Evolutionary conservation across 1,140 invertebrate species (phyloP), one percentile per base, ranked within the genome.

Genomic region (Gryon sp.): DNA sequence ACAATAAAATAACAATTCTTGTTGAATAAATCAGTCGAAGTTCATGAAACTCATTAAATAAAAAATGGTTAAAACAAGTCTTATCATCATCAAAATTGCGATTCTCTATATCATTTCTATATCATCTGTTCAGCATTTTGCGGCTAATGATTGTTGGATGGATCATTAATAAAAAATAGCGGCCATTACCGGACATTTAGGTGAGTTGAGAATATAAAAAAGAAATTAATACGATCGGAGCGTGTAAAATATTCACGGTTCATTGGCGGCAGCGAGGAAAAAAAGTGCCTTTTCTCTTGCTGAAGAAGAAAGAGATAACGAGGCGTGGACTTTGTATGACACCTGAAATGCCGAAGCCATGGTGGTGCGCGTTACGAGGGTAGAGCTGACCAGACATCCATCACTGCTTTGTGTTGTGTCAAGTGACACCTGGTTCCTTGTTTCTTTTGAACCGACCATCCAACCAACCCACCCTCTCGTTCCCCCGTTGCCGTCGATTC

Each of bases 341-440:
- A 81, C 79, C 76, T 81, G 79, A 79, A 72, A 62, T 81, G 69
- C 32, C 63, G 73, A 68, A 50, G 60, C 38, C 62, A 40, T 55
- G 53, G 60, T 68, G 70, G 45, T n/a, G n/a, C 72, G 18, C 63
- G 59, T 74, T 69, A 72, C 59, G 74, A 80, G 78, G 76, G 65
- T 72, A 73, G n/a, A n/a, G 75, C 75, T 26, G 36, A 50, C 73
- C 62, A 78, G 66, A 76, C 79, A 80, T 80, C 76, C 79, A 80
- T 80, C 79, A 80, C 72, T 48, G 66, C 76, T 80, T 78, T 80
- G 72, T 80, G 50, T 69, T 48, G 26, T 66, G 50, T 69, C 57
- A 70, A 80, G 72, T 76, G 79, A 80, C 79, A 80, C 79, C 79
- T 80, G 79, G 79, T 78, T 80, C 65, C 66, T 73, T 66, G 78